Conservation (phyloP, 2,888 invertebrate genomes). For the Plagodis pulveraria region DNA sequence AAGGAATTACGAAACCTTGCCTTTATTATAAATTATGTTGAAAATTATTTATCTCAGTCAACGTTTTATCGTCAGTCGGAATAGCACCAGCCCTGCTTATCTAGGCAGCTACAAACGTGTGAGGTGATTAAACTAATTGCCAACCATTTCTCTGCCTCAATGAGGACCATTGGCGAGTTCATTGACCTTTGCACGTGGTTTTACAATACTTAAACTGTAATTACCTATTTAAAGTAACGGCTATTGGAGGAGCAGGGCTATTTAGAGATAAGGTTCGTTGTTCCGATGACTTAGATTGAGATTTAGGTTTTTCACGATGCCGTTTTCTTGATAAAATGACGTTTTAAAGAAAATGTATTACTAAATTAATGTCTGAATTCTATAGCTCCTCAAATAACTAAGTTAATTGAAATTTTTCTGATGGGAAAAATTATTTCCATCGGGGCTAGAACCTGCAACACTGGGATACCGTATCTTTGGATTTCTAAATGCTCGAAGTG, state of each 20-base stretch:
- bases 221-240: slow-evolving; percentile 31
- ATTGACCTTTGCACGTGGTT: slow-evolving; percentile 48
- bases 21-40: no score
- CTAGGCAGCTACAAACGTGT: slow-evolving; percentile 59
- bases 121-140: slow-evolving; percentile 73
- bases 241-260: slow-evolving; percentile 20
- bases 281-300: slow-evolving; percentile 24
- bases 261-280: slow-evolving; percentile 23
- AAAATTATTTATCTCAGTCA: neutral
- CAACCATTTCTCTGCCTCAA: slow-evolving; percentile 55
- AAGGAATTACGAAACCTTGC: no score
- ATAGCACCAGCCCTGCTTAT: slow-evolving; percentile 47
- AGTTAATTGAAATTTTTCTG: no score
- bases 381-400: no score
- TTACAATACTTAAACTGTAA: slow-evolving; percentile 29
- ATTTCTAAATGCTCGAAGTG: no score
- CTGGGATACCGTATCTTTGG: no score
- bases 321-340: no score
- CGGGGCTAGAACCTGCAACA: no score
- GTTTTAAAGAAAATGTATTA: no score
- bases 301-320: no score
- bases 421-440: no score
- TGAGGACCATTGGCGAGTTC: slow-evolving; percentile 45
- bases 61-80: slow-evolving; percentile 30
- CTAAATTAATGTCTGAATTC: no score